Conservation (phyloP, 2,888 invertebrate species). For the Amphipyra berbera region DNA sequence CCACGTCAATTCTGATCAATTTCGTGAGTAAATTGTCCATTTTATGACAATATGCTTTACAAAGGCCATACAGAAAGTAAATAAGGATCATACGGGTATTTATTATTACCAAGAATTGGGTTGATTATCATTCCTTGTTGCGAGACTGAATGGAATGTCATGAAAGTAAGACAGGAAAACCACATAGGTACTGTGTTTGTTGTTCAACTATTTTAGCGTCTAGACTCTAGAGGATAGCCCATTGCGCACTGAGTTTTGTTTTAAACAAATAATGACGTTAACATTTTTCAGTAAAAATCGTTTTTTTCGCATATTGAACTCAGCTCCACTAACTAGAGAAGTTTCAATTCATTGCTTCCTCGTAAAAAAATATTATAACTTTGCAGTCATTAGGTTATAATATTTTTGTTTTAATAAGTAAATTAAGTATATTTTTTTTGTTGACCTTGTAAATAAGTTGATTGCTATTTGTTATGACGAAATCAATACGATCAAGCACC, state of each 20-base stretch:
- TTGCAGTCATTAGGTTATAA: too few relatives aligned
- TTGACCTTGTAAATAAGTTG: conserved; percentile 60
- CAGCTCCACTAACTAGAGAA: too few relatives aligned
- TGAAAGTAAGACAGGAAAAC: background rate
- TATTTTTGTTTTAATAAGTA: too few relatives aligned
- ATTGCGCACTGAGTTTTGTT: too few relatives aligned
- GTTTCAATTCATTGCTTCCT: too few relatives aligned
- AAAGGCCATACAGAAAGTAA: conserved; percentile 9
- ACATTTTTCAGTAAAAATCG: too few relatives aligned
- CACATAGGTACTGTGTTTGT: conserved; percentile 13
- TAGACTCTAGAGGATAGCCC: too few relatives aligned
- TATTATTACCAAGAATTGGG: background rate
- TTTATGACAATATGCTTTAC: conserved; percentile 3
- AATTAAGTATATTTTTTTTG: conserved; percentile 36
- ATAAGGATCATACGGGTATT: conserved; percentile 4
- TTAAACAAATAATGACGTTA: too few relatives aligned
- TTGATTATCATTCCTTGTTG: background rate
- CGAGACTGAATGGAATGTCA: conserved; percentile 2
- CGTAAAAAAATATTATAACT: too few relatives aligned
- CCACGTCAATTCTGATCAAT: conserved; percentile 54
- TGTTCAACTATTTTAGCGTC: conserved; percentile 12
- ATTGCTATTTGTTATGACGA: conserved; percentile 63
- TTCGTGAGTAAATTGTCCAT: conserved; percentile 1
- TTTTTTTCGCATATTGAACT: too few relatives aligned
- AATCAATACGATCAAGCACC: conserved; percentile 64